Base-by-base conservation (phyloP, 2,888 invertebrate species). In the Catocala sponsa region DNA sequence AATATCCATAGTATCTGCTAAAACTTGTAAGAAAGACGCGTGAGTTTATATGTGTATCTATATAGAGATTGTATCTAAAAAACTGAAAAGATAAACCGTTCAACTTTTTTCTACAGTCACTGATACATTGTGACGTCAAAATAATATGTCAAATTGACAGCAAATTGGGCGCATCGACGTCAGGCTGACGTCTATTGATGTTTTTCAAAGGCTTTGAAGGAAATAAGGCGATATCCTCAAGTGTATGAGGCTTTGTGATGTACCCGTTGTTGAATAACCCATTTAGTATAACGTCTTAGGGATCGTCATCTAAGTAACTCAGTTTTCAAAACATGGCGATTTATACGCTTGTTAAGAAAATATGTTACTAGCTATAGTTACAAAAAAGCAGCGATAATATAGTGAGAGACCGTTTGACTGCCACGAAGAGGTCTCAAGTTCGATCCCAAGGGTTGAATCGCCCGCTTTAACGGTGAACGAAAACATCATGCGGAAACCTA, bases 181-280 rank as follows among this genome's bases (percentile, higher is more conserved):
- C 59, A 46, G 5, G 5, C 12, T 47, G 55, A 53, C 41, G 54
- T n/a, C 58, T 51, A 69, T 77, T 63, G 68, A 62, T 41, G 65
- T 46, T 58, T 57, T 43, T 57, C 55, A 72, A 75, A 59, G 64
- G 55, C 56, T 42, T 33, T 41, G 33, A 58, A 57, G 76, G 78
- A 76, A 72, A 72, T 74, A 55, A 52, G 65, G 55, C 48, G 59
- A 75, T 68, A 62, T 72, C 78, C 75, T 64, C 15, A 35, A 54
- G 67, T 63, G 63, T 49, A 56, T 56, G 42, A 52, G 12, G 44
- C 42, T 57, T 62, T 59, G 54, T 54, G 41, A 35, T 49, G 38
- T 48, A 13, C 13, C 25, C 15, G 52, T 43, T 62, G 53, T 57
- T 4, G 4, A 13, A 38, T 44, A 53, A 46, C 33, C 46, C 13